Percentiles rank a stretch among this genome's conserved stretches.
These are phyloP conservation scores for Pollachius pollachius DNA, from an alignment of 2,113 vertebrate genomes.

Conservation along the genomic window DNA sequence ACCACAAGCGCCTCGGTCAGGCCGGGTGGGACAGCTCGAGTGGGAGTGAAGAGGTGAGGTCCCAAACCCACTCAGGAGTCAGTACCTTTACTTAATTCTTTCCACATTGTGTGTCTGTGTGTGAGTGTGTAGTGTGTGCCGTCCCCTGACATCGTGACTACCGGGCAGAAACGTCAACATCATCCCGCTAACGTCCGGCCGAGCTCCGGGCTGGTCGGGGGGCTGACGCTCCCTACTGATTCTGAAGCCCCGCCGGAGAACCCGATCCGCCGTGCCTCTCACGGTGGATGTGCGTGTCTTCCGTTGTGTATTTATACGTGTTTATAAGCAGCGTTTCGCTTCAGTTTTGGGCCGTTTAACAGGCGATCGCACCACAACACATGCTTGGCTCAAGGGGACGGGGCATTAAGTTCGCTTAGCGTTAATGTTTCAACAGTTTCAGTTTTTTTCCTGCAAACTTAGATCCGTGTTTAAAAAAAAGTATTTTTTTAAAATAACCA, in stretches of 20 bases:
- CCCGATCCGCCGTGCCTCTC: too few species aligned
- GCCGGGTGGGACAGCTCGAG: constrained; percentile 81
- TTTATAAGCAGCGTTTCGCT: constrained; percentile 24
- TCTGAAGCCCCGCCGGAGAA: neutral
- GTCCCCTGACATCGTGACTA: constrained; percentile 43
- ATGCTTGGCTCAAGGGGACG: neutral
- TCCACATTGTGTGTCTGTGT: constrained; percentile 46
- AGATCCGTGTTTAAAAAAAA: too few species aligned
- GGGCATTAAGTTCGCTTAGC: neutral
- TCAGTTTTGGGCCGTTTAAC: constrained; percentile 50
- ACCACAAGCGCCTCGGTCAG: constrained; percentile 79
- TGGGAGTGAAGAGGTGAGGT: constrained; percentile 79
- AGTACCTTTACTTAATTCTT: constrained; percentile 63
- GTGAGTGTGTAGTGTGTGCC: constrained; percentile 41
- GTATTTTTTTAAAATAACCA: constrained; percentile 1
- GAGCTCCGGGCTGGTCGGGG: constrained; percentile 33
- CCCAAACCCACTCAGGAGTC: constrained; percentile 65
- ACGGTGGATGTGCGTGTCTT: constrained; percentile 27
- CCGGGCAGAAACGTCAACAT: constrained; percentile 72
- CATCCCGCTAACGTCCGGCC: constrained; percentile 41
- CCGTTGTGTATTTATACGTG: too few species aligned
- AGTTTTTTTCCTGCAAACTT: too few species aligned
- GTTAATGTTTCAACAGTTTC: neutral
- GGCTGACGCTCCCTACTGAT: constrained; percentile 47
- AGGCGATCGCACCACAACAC: constrained; percentile 34